Conservation (phyloP, 2,797 vertebrate genomes). For the Gouania willdenowi region DNA sequence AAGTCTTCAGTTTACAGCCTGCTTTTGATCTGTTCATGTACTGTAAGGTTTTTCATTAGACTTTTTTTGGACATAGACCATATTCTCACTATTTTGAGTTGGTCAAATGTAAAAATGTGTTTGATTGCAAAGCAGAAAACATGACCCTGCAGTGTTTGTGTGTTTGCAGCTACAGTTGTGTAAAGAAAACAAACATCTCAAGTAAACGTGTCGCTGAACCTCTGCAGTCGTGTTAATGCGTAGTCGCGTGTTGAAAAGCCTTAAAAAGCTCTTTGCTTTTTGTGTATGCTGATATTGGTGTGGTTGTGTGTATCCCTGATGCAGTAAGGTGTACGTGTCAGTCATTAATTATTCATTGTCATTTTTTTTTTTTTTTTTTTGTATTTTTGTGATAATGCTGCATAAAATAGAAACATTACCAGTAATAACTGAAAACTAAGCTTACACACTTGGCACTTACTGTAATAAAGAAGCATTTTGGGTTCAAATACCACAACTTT, state of each 20-base stretch:
- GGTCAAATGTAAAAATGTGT: background rate
- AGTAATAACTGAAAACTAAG: background rate
- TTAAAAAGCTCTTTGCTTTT: slow-evolving; percentile 41
- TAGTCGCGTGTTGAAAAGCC: slow-evolving; percentile 43
- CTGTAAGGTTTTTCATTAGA: slow-evolving; percentile 7
- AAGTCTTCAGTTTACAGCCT: slow-evolving; percentile 37
- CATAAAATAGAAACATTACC: slow-evolving; percentile 1
- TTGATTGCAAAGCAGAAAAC: slow-evolving; percentile 8
- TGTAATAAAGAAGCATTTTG: background rate
- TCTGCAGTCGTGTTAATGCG: slow-evolving; percentile 29
- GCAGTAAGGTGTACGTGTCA: slow-evolving; percentile 36
- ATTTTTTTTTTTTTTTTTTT: slow-evolving; percentile 4
- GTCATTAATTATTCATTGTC: slow-evolving; percentile 1
- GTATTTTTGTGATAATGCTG: background rate
- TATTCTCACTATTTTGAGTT: slow-evolving; percentile 11
- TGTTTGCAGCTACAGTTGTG: slow-evolving; percentile 25
- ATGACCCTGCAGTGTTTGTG: slow-evolving; percentile 5
- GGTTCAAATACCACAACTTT: slow-evolving; percentile 1
- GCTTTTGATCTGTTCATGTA: background rate
- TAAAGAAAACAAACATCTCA: slow-evolving; percentile 17
- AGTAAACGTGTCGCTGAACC: slow-evolving; percentile 30
- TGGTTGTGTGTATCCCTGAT: slow-evolving; percentile 28
- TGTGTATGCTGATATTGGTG: slow-evolving; percentile 30
- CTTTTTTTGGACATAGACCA: background rate
- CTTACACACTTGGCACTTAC: no score